These are phyloP conservation scores for Dicerorhinus sumatrensis DNA, from an alignment of 2,113 vertebrate species.

Conservation along the genomic window DNA sequence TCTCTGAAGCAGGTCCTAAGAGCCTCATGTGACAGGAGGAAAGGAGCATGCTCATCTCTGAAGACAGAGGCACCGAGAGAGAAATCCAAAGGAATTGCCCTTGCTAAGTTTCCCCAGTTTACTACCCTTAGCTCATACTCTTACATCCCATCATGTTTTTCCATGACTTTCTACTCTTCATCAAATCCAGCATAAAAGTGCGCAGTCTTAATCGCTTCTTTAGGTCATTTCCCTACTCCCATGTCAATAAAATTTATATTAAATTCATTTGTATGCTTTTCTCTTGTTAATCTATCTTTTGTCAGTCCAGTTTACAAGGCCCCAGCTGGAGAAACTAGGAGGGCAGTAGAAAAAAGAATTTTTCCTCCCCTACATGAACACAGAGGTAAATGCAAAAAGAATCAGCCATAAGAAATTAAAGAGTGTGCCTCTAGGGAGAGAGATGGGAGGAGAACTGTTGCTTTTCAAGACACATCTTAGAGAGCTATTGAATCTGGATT, in stretches of 20 bases:
- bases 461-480: constrained; percentile 6
- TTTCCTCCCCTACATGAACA: background rate
- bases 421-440: background rate
- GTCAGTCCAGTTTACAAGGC: background rate
- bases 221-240: background rate
- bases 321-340: background rate
- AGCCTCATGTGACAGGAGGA: background rate
- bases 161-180: background rate
- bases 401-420: constrained; percentile 14
- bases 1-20: background rate
- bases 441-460: background rate
- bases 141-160: background rate
- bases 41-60: background rate
- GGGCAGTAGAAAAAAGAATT: background rate
- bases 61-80: background rate
- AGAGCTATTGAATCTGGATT: background rate
- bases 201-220: background rate
- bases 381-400: background rate
- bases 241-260: background rate
- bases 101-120: background rate
- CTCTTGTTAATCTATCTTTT: background rate
- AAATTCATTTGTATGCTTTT: background rate
- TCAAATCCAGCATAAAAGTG: constrained; percentile 7
- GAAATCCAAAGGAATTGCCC: background rate
- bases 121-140: background rate